Base-by-base conservation (phyloP, 2,113 vertebrate species). In the Bungarus multicinctus region DNA sequence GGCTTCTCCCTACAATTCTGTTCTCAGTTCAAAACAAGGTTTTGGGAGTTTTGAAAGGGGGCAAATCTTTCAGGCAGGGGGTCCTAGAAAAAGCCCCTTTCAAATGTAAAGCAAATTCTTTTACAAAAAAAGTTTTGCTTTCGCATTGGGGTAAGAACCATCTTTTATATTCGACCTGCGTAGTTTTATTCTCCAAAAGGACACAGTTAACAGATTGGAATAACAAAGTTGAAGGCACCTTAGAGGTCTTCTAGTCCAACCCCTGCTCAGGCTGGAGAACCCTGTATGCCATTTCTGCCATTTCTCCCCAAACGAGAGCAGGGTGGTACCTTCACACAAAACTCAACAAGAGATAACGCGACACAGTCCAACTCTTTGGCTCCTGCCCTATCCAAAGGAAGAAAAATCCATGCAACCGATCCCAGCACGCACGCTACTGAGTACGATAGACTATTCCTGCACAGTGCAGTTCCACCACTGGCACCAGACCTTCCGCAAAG, bases 271-370 rank as follows among this genome's bases (percentile, higher is more conserved):
- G 30, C 60, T n/a, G 30, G 30, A 69, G 14, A 69, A n/a, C 30
- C 64, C 12, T 9, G 47, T 69, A 50, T 69, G 55, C 20, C 0
- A 64, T 5, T 11, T 34, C n/a, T 34, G n/a, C n/a, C n/a, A n/a
- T n/a, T n/a, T n/a, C n/a, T n/a, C n/a, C 5, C n/a, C n/a, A 74
- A 18, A 16, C n/a, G 6, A 34, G 2, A 34, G 14, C 30, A 18
- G 18, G 2, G 6, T 8, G 69, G 20, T 39, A 5, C n/a, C 1
- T 81, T 18, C 34, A 20, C n/a, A 39, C 34, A 1, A 14, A 16
- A 20, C 16, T 39, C 34, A 39, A 81, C 14, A 7, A 39, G 69
- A 39, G 69, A 20, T 12, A 39, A 18, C 5, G 16, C 64, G 6
- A 34, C 14, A 16, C 64, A 69, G 18, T 16, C 30, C 60, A n/a